Conservation (phyloP, 2,113 vertebrate species). For the Embiotoca jacksoni region DNA sequence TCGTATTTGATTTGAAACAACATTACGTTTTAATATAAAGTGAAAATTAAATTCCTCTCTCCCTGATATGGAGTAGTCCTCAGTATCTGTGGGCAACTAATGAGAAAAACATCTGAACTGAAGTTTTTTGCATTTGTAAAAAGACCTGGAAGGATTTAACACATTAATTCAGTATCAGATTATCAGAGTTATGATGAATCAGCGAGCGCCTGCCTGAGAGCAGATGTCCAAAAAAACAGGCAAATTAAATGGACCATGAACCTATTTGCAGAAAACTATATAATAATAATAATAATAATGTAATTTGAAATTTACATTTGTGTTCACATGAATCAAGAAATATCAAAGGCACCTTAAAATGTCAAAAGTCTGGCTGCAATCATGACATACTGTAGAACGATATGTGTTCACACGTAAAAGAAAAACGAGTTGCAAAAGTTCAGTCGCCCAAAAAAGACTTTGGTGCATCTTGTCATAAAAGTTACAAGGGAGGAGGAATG, state of each 20-base stretch:
- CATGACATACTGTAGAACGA: no score
- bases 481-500: slow-evolving; percentile 30
- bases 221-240: not conserved
- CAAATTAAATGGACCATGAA: not conserved
- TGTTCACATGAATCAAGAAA: not conserved
- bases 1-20: no score
- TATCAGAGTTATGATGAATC: not conserved
- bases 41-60: no score
- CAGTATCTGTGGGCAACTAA: no score
- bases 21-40: no score
- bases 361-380: not conserved
- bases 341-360: not conserved
- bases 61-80: no score
- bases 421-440: not conserved
- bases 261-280: not conserved
- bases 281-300: no score
- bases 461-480: slow-evolving; percentile 19
- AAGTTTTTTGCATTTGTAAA: no score
- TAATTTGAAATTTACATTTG: not conserved
- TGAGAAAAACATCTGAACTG: no score
- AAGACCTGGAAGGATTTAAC: no score
- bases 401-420: slow-evolving; percentile 12
- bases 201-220: not conserved
- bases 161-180: not conserved
- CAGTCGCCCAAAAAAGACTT: not conserved